A percentile compares a stretch with the other conserved stretches of the same genome.
phyloP scores from a whole-genome alignment of 2,797 vertebrate genomes.

The Ispidina lecontei region DNA sequence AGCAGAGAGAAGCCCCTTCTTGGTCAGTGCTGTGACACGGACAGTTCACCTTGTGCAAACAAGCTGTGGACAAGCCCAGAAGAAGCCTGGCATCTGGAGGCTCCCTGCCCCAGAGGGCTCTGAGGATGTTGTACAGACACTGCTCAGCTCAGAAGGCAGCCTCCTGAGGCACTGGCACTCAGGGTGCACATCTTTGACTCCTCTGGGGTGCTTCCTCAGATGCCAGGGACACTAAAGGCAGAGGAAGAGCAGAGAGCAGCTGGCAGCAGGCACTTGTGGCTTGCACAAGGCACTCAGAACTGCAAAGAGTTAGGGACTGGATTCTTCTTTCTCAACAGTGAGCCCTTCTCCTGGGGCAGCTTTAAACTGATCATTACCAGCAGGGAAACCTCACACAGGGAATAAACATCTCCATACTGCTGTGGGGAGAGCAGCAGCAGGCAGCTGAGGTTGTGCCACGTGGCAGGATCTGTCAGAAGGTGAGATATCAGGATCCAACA shows the following conservation, averaged over 20 bases:
- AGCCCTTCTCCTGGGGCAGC: background rate
- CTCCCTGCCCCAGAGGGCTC: background rate
- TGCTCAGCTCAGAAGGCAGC: background rate
- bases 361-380: background rate
- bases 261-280: background rate
- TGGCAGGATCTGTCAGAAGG: background rate
- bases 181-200: background rate
- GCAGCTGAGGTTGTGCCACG: background rate
- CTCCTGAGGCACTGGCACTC: background rate
- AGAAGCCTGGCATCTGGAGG: background rate
- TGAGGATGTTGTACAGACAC: background rate
- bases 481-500: background rate
- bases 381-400: rapidly evolving
- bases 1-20: background rate
- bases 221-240: rapidly evolving
- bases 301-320: background rate
- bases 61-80: background rate
- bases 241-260: background rate
- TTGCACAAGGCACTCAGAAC: background rate
- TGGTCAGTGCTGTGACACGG: background rate
- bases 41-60: rapidly evolving
- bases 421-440: background rate
- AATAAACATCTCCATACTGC: rapidly evolving
- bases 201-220: background rate
- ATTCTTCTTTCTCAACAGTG: background rate